A percentile compares a stretch with the other conserved stretches of the same genome.
These are phyloP conservation scores for Cyclina sinensis DNA, from an alignment of 1,140 invertebrate genomes.

Conservation along the genomic window DNA sequence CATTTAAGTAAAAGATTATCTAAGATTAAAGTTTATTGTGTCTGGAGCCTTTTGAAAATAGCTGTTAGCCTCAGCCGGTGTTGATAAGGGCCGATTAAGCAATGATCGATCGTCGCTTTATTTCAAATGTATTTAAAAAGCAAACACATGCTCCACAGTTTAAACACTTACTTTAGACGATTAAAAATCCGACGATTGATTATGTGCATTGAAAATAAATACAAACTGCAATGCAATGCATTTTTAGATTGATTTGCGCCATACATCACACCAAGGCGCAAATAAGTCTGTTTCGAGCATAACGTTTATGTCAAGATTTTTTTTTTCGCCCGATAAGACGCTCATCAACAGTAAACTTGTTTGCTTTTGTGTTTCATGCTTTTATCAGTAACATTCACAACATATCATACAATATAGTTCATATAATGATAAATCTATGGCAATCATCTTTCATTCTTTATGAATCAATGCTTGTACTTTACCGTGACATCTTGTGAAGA, in stretches of 20 bases:
- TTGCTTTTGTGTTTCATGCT: too few relatives aligned
- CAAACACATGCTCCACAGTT: conserved; percentile 7
- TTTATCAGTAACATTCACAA: too few relatives aligned
- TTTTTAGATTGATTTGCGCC: not conserved
- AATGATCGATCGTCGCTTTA: conserved; percentile 23
- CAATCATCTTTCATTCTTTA: too few relatives aligned
- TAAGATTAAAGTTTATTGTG: conserved; percentile 50
- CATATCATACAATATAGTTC: too few relatives aligned
- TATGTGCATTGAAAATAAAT: conserved; percentile 13
- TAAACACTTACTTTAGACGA: conserved; percentile 11
- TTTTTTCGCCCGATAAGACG: too few relatives aligned
- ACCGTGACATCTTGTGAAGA: too few relatives aligned
- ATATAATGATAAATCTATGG: too few relatives aligned
- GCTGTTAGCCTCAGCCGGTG: not conserved
- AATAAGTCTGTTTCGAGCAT: not conserved
- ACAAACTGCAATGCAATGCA: not conserved
- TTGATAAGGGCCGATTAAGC: conserved; percentile 39
- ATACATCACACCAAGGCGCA: not conserved
- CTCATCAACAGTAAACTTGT: too few relatives aligned
- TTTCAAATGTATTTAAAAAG: conserved; percentile 43
- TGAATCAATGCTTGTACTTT: too few relatives aligned
- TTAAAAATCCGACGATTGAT: conserved; percentile 3
- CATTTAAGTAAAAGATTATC: conserved; percentile 50
- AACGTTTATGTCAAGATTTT: not conserved
- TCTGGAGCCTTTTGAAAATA: conserved; percentile 14